Conservation (phyloP, 2,888 invertebrate species). For the Drosophila algonquin region DNA sequence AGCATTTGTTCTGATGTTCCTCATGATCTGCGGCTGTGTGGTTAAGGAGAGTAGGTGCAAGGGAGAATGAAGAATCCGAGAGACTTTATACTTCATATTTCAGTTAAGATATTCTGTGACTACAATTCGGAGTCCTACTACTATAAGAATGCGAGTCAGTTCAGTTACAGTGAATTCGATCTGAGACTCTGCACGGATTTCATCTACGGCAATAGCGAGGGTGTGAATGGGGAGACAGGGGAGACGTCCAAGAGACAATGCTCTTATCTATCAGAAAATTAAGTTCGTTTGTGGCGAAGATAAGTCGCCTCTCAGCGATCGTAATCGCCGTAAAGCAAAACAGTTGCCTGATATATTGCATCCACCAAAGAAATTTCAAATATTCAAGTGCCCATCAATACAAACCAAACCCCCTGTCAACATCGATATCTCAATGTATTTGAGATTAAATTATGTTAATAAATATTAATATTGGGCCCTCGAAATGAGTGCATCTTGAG, state of each 20-base stretch:
- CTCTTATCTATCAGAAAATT: slow-evolving; percentile 21
- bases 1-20: background rate
- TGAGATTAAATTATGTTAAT: slow-evolving; percentile 39
- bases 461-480: slow-evolving; percentile 40
- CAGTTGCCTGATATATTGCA: slow-evolving; percentile 57
- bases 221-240: slow-evolving; percentile 47
- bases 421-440: slow-evolving; percentile 9
- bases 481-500: slow-evolving; percentile 23
- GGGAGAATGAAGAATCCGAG: fast-evolving
- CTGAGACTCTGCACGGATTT: slow-evolving; percentile 61
- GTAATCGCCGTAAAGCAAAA: slow-evolving; percentile 30
- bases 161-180: slow-evolving; percentile 45
- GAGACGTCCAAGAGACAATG: too few species aligned
- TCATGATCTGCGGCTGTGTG: background rate
- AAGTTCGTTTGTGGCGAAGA: slow-evolving; percentile 18
- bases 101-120: slow-evolving; percentile 69
- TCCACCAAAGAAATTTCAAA: background rate
- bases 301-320: slow-evolving; percentile 45
- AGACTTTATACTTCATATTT: background rate
- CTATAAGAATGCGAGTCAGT: slow-evolving; percentile 40
- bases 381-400: slow-evolving; percentile 8
- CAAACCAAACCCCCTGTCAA: background rate
- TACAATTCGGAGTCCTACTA: slow-evolving; percentile 48
- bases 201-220: slow-evolving; percentile 49
- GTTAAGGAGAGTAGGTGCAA: slow-evolving; percentile 40